These are phyloP conservation scores for Synergus itoensis DNA, from an alignment of 2,888 invertebrate species.

Conservation along the genomic window DNA sequence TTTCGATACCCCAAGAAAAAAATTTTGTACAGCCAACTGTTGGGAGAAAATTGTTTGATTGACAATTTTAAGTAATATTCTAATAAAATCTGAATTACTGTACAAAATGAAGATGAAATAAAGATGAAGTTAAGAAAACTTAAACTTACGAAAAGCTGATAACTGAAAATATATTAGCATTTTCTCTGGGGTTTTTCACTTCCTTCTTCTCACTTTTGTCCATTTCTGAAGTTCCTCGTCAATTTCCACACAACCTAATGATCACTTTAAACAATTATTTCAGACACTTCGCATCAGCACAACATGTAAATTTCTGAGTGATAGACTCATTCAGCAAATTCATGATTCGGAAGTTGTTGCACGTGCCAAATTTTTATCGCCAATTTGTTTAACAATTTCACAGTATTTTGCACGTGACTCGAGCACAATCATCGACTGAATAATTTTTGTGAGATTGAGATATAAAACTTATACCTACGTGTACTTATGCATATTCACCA, in stretches of 20 bases:
- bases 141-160: conserved; percentile 83
- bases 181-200: conserved; percentile 81
- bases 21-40: conserved; percentile 87
- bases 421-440: background rate
- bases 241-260: background rate
- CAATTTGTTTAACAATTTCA: background rate
- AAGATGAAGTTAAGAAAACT: no score
- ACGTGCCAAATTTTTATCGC: background rate
- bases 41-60: background rate
- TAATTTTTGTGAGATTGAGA: background rate
- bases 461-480: conserved; percentile 3
- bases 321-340: background rate
- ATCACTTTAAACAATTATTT: background rate
- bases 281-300: background rate
- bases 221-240: conserved; percentile 55
- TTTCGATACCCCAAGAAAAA: conserved; percentile 86
- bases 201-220: conserved; percentile 80
- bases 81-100: no score
- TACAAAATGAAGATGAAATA: no score
- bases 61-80: background rate
- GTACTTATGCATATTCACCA: background rate
- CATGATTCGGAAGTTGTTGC: background rate
- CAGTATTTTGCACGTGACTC: background rate
- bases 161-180: conserved; percentile 83
- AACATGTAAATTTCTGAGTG: background rate